Percentiles rank a stretch among this genome's conserved stretches.
These are phyloP conservation scores for Gobio gobio DNA, from an alignment of 2,113 vertebrate species.

Conservation along the genomic window DNA sequence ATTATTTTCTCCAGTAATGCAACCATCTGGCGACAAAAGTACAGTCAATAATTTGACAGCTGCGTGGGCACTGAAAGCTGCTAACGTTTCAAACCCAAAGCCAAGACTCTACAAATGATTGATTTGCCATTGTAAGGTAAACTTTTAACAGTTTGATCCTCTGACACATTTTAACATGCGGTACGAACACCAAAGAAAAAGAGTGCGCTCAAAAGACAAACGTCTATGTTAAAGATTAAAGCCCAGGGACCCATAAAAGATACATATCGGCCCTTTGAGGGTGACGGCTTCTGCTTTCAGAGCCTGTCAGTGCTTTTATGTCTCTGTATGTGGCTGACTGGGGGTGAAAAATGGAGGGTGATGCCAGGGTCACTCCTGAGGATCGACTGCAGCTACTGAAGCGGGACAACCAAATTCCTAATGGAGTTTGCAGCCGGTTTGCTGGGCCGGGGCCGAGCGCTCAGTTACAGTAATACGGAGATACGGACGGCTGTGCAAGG, in stretches of 20 bases:
- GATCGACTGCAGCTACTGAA: conserved; percentile 47
- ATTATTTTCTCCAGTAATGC: conserved; percentile 54
- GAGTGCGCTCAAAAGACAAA: conserved; percentile 60
- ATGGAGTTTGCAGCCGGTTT: conserved; percentile 41
- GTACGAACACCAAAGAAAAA: conserved; percentile 57
- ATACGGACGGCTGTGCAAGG: conserved; percentile 32
- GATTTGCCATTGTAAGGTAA: conserved; percentile 59
- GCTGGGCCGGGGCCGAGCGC: neutral
- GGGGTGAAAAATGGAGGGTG: conserved; percentile 63
- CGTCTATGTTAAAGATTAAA: conserved; percentile 68
- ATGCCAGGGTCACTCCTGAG: conserved; percentile 52
- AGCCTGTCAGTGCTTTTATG: conserved; percentile 54
- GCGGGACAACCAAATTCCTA: conserved; percentile 33
- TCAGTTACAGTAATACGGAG: conserved; percentile 48
- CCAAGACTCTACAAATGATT: conserved; percentile 50
- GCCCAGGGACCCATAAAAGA: conserved; percentile 53
- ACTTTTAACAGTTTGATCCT: conserved; percentile 62
- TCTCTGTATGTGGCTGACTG: conserved; percentile 44
- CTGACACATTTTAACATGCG: conserved; percentile 59
- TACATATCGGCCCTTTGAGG: conserved; percentile 45
- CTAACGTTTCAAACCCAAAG: conserved; percentile 52
- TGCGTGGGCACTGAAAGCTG: conserved; percentile 52
- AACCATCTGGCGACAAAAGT: conserved; percentile 51
- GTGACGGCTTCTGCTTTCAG: conserved; percentile 50
- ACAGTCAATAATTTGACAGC: conserved; percentile 59